Evolutionary conservation across 2,888 invertebrate species (phyloP), one percentile per base, ranked within the genome.

Genomic region (Clistopyga incitator): DNA sequence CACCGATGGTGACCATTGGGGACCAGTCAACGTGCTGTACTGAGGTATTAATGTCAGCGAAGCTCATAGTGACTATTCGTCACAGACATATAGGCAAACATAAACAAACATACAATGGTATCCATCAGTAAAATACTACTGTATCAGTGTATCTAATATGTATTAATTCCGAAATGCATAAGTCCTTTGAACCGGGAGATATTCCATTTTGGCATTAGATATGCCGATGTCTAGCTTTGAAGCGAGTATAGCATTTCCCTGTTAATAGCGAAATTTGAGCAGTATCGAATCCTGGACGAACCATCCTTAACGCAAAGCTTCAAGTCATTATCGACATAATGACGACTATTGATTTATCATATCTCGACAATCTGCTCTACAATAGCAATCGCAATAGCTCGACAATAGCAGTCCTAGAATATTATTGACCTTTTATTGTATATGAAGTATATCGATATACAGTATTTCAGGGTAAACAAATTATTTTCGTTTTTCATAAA

Each of bases 101-200:
- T 38, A 38, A 10, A 38, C 10, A 4, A 38, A 38, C 10, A 38
- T 38, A 38, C 10, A 10, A 15, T 45, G 13, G 45, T 2, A 38
- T 20, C 13, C 29, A 10, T 15, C 50, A 15, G 50, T 34, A 13
- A 42, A 42, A 15, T 15, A n/a, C 56, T 8, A 45, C 38, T 42
- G 23, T 38, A 71, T 23, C 3, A 15, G n/a, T 56, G 56, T 8
- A 25, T 42, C 56, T 71, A 56, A 71, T 56, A 54, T 54, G n/a
- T 56, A 18, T 38, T 18, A 15, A 6, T 8, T 54, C 8, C 6
- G 29, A 42, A 71, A 42, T 3, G 15, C 45, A 15, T 34, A n/a
- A 3, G n/a, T 15, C 13, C 42, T 15, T 52, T 38, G 42, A 38
- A 6, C 20, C 54, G n/a, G 6, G n/a, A 20, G 8, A 56, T 38